phyloP scores from a whole-genome alignment of 2,113 vertebrate genomes.

The Hippocampus zosterae region DNA sequence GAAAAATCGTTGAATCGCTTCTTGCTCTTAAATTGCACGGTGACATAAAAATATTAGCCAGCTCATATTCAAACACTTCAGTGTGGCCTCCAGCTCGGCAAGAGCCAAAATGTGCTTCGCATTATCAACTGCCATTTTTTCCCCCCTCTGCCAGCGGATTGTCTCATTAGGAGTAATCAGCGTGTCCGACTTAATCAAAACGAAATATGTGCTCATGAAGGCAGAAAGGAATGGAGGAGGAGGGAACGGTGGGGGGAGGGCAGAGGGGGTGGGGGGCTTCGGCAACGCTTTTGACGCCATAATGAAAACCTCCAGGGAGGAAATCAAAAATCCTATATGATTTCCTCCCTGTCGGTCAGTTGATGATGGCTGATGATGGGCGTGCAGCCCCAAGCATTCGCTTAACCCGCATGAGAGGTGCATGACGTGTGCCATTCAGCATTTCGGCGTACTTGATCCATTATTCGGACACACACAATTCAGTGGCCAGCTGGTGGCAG shows the following conservation, averaged over 20 bases:
- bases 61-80: neutral
- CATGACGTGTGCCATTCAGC: no score
- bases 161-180: slow-evolving; percentile 49
- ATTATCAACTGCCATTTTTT: slow-evolving; percentile 12
- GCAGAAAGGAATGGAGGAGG: neutral
- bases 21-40: neutral
- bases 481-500: no score
- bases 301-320: slow-evolving; percentile 18
- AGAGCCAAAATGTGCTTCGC: slow-evolving; percentile 21
- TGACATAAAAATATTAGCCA: neutral
- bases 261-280: neutral
- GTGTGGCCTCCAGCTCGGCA: slow-evolving; percentile 10
- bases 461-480: no score
- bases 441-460: neutral
- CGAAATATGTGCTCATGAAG: slow-evolving; percentile 30
- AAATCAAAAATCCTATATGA: slow-evolving; percentile 17
- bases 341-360: slow-evolving; percentile 28
- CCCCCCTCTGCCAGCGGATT: slow-evolving; percentile 23
- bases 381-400: slow-evolving; percentile 7
- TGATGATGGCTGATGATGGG: slow-evolving; percentile 23
- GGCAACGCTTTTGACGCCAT: slow-evolving; percentile 15
- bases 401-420: no score
- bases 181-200: slow-evolving; percentile 46
- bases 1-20: no score
- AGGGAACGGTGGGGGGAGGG: neutral